phyloP scores from a whole-genome alignment of 2,113 vertebrate species.

The Apteryx mantelli region DNA sequence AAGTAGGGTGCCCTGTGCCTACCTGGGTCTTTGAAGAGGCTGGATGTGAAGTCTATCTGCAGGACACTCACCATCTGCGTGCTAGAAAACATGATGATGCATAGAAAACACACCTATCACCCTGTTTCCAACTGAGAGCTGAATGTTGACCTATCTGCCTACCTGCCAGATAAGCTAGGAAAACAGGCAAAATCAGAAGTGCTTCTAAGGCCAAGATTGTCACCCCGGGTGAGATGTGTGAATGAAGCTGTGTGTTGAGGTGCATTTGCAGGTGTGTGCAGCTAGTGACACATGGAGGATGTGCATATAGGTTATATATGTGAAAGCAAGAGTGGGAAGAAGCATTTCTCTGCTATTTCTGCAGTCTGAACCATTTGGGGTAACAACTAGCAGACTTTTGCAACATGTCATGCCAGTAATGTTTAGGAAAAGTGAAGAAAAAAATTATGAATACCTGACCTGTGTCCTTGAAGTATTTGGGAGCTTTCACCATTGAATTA shows the following conservation, averaged over 20 bases:
- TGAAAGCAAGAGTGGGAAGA: neutral
- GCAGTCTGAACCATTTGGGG: neutral
- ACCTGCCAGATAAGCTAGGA: neutral
- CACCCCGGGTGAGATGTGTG: neutral
- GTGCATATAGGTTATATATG: neutral
- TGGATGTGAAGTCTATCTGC: neutral
- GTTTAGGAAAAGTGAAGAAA: neutral
- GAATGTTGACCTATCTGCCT: neutral
- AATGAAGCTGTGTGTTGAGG: neutral
- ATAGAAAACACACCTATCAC: neutral
- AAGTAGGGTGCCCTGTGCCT: neutral
- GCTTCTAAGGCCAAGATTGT: neutral
- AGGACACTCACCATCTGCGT: neutral
- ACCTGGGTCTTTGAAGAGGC: neutral
- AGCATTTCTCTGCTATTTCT: neutral
- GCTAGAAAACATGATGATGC: neutral
- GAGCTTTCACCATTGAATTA: neutral
- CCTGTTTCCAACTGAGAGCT: accelerated
- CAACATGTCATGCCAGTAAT: neutral
- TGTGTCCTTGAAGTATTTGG: neutral
- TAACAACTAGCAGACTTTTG: neutral
- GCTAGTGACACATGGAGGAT: neutral
- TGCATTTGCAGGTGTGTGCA: neutral
- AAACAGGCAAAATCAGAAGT: neutral
- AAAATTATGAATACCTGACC: neutral